Evolutionary conservation across 2,888 invertebrate species (phyloP).

Genomic region (Neoitamus cyanurus): DNA sequence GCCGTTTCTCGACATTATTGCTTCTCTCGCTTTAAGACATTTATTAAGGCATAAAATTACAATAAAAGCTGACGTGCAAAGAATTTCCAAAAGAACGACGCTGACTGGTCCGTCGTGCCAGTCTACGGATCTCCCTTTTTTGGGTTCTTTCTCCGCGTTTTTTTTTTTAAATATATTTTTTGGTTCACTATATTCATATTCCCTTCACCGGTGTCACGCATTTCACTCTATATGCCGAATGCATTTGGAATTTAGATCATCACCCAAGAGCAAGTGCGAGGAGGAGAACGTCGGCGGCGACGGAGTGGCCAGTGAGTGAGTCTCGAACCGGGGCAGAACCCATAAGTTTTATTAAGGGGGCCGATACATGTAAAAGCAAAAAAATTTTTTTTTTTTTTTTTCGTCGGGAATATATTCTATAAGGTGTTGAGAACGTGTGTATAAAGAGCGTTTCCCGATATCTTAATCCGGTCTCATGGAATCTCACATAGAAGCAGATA

Average conservation of each 20-base stretch:
- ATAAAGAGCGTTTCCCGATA: too few species aligned
- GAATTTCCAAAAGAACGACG: not conserved
- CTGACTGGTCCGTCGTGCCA: not conserved
- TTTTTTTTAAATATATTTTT: not conserved
- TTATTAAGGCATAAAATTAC: constrained; percentile 42
- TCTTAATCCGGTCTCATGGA: too few species aligned
- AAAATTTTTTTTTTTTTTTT: too few species aligned
- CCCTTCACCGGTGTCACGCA: not conserved
- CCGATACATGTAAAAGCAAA: too few species aligned
- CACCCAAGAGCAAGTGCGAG: not conserved
- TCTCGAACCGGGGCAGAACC: not conserved
- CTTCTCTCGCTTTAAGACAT: not conserved
- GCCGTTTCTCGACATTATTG: not conserved
- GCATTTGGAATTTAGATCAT: constrained; percentile 31
- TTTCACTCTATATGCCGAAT: not conserved
- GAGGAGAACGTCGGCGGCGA: not conserved
- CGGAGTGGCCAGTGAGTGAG: too few species aligned
- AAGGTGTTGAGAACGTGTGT: too few species aligned
- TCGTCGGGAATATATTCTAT: too few species aligned
- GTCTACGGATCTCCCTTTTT: not conserved
- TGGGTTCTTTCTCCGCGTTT: not conserved
- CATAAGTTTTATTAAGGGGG: constrained; percentile 22
- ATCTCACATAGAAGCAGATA: too few species aligned
- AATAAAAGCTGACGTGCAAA: constrained; percentile 28
- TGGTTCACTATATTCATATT: not conserved